These are phyloP conservation scores for Loriculus beryllinus DNA, from an alignment of 2,797 vertebrate genomes.

Conservation along the genomic window DNA sequence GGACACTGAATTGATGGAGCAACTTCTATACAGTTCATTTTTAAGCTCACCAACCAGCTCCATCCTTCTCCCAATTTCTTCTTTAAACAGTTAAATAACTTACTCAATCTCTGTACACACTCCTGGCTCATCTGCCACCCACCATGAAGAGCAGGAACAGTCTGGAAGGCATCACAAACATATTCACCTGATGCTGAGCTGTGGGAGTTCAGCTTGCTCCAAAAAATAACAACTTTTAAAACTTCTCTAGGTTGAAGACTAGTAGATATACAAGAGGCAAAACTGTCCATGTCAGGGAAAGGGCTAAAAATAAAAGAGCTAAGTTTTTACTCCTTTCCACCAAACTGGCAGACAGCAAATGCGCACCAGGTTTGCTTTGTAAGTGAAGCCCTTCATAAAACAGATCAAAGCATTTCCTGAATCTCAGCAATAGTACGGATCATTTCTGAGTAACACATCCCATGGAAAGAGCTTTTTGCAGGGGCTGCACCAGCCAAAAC, in stretches of 20 bases:
- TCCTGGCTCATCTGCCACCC: background rate
- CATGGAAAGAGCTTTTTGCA: conserved; percentile 34
- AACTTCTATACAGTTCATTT: background rate
- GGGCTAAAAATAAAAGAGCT: background rate
- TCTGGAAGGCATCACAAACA: background rate
- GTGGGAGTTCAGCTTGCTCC: background rate
- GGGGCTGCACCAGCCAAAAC: conserved; percentile 53
- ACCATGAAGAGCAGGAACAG: background rate
- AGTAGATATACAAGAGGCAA: background rate
- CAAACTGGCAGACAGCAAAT: background rate
- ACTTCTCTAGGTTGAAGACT: background rate
- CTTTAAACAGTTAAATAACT: background rate
- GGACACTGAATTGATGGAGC: background rate
- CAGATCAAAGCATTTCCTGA: conserved; percentile 15
- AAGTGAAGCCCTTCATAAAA: background rate
- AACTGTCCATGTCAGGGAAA: background rate
- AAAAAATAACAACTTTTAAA: background rate
- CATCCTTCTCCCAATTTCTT: background rate
- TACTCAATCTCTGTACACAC: fast-evolving
- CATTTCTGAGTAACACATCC: conserved; percentile 52
- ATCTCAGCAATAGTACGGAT: background rate
- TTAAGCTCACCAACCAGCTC: background rate
- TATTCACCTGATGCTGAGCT: background rate
- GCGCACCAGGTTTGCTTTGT: background rate
- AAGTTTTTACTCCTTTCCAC: background rate